These are phyloP conservation scores for Hemiprocne comata DNA, from an alignment of 2,113 vertebrate species.

Conservation along the genomic window DNA sequence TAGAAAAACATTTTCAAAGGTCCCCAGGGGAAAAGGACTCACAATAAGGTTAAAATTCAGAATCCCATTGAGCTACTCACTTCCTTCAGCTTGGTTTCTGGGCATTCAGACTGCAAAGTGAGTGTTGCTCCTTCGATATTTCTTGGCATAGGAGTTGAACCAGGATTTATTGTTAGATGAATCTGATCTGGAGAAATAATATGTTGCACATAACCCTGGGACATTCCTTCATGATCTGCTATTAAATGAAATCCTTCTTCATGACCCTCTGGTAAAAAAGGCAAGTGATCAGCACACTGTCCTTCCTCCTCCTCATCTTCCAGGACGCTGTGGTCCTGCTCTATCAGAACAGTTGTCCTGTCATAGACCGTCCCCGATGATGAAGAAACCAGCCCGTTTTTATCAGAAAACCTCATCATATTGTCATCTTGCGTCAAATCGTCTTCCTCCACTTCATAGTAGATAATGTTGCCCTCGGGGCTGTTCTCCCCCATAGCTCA, in stretches of 20 bases:
- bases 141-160: constrained; percentile 96
- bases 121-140: constrained; percentile 98
- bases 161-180: constrained; percentile 97
- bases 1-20: not conserved
- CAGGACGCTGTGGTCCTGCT: constrained; percentile 91
- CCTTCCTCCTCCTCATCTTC: constrained; percentile 85
- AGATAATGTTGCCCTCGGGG: constrained; percentile 83
- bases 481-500: constrained; percentile 95
- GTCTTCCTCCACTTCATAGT: constrained; percentile 84
- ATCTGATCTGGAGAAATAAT: constrained; percentile 99
- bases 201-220: constrained; percentile 97
- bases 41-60: not conserved
- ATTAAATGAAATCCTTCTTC: constrained; percentile 91
- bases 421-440: constrained; percentile 81
- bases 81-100: constrained; percentile 95
- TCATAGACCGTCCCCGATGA: constrained; percentile 90
- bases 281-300: constrained; percentile 86
- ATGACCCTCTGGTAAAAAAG: constrained; percentile 88
- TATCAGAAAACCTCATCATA: constrained; percentile 83
- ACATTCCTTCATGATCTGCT: constrained; percentile 92
- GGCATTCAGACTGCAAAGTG: constrained; percentile 96
- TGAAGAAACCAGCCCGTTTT: constrained; percentile 84
- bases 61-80: constrained; percentile 70
- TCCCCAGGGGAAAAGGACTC: not conserved
- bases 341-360: constrained; percentile 96